Conservation (phyloP, 2,888 invertebrate genomes). For the Polyommatus iphigenia region DNA sequence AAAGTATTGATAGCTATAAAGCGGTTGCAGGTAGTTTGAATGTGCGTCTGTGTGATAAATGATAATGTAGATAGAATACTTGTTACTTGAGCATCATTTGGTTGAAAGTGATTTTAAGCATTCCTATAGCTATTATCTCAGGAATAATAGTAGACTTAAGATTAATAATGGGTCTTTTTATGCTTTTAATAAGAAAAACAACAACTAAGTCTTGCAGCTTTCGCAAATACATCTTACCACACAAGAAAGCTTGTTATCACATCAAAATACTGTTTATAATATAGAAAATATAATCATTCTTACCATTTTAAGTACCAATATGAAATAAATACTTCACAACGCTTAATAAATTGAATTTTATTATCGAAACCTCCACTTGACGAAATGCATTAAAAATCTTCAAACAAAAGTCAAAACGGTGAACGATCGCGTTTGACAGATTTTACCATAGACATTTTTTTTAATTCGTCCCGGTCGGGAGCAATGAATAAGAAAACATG, state of each 20-base stretch:
- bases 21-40: neutral
- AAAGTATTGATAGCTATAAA: neutral
- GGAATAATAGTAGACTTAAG: neutral
- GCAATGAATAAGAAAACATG: no score
- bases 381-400: neutral
- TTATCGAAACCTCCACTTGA: neutral
- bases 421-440: no score
- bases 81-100: neutral
- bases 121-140: neutral
- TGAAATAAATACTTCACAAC: neutral
- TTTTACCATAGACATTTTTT: no score
- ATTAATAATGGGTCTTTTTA: neutral
- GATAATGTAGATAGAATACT: neutral
- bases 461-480: no score
- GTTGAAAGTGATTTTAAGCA: neutral
- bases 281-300: neutral
- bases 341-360: neutral
- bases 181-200: neutral
- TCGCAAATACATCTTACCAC: neutral
- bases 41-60: neutral
- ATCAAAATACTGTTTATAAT: neutral
- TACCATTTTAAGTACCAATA: neutral
- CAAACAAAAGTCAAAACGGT: constrained; percentile 6
- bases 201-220: neutral
- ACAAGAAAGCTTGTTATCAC: neutral